phyloP scores from a whole-genome alignment of 2,113 vertebrate species.

The Pluvialis apricaria region DNA sequence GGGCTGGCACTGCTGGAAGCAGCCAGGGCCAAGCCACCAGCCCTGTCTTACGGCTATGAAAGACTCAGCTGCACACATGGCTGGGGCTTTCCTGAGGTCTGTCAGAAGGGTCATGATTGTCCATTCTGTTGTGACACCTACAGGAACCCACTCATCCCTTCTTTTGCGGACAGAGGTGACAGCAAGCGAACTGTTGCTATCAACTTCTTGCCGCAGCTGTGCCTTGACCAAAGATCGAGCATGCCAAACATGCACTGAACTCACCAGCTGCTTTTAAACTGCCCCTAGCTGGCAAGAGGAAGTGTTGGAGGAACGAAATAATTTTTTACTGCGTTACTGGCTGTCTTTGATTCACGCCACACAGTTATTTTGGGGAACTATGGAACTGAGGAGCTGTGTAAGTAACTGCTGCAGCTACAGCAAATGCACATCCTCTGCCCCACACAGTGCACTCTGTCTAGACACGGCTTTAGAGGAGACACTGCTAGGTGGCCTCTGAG shows the following conservation, averaged over 20 bases:
- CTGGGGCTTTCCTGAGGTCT: neutral
- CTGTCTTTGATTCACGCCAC: neutral
- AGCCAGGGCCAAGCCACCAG: neutral
- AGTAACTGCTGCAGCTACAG: neutral
- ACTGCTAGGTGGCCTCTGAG: neutral
- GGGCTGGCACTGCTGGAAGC: neutral
- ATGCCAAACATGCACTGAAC: neutral
- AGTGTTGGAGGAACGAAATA: neutral
- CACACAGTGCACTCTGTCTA: fast-evolving
- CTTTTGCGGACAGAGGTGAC: neutral
- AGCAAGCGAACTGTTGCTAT: neutral
- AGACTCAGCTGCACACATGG: neutral
- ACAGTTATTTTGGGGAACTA: neutral
- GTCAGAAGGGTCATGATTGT: neutral
- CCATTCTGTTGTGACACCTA: neutral
- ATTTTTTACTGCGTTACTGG: neutral
- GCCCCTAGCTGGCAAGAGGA: neutral
- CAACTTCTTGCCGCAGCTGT: neutral
- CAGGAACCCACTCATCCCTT: neutral
- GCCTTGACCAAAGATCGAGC: neutral
- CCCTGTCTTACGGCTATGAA: neutral
- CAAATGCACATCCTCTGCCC: neutral
- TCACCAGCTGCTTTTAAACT: neutral
- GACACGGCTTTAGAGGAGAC: neutral
- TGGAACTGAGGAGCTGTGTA: neutral